Evolutionary conservation across 2,888 invertebrate genomes (phyloP), one percentile per base, ranked within the genome.

Genomic region (Crepidodera aurea): DNA sequence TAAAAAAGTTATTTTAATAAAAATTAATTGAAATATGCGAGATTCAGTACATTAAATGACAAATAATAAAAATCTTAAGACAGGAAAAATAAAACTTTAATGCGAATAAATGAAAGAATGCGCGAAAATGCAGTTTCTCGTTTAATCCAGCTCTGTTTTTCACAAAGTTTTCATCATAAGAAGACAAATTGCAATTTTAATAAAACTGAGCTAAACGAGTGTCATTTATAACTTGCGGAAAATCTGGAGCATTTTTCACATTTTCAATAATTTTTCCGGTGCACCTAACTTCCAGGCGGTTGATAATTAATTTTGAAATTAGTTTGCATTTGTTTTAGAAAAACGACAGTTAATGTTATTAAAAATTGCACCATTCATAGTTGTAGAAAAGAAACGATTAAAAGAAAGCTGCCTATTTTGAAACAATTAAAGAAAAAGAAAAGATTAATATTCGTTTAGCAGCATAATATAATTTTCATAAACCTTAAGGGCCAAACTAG

Each of bases 191-290:
- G 46, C 34, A 25, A 46, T 46, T 56, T 56, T 56, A 56, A 56
- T 56, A 56, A 56, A 56, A 56, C 56, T 46, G 46, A 22, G 37
- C 13, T 15, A 56, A 56, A 56, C 37, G 34, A 46, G 46, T 37
- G 25, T 37, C 56, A 56, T 56, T 56, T 56, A 56, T 56, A 15
- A 56, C 34, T 25, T 46, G 56, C 46, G 13, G 13, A 56, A 51
- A 56, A 56, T 56, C 46, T 56, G 46, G n/a, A 25, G 46, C 56
- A 56, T 56, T 56, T 56, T 46, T 56, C 56, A 56, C 37, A 46
- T 46, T 56, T 56, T 56, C 46, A 56, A 56, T 56, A 56, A 37
- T 51, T 51, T 56, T 22, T 34, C 12, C 46, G 18, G 16, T 55
- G 16, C 27, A 16, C 34, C 22, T 46, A 46, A 56, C 16, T 56